Conservation (phyloP, 2,113 vertebrate species). For the Laticauda colubrina region DNA sequence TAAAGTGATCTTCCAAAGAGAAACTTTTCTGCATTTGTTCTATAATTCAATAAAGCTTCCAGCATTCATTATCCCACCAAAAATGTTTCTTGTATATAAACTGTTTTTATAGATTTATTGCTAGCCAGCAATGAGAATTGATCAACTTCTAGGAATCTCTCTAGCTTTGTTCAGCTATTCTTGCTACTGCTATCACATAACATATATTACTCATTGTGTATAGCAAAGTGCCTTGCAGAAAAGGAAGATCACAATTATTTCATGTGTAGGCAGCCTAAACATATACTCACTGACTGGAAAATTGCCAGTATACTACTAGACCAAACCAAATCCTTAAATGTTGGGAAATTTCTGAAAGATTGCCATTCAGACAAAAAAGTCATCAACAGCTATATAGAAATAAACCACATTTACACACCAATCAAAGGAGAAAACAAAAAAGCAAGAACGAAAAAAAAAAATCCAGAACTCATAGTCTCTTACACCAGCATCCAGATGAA, state of each 20-base stretch:
- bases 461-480: background rate
- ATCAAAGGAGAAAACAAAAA: background rate
- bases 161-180: conserved; percentile 35
- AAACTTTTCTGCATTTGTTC: conserved; percentile 3
- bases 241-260: background rate
- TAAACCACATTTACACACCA: background rate
- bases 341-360: background rate
- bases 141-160: conserved; percentile 37
- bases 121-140: conserved; percentile 22
- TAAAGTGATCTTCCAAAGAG: background rate
- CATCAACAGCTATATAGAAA: background rate
- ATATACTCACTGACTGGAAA: background rate
- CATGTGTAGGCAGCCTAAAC: conserved; percentile 2
- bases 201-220: conserved; percentile 3
- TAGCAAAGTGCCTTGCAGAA: background rate
- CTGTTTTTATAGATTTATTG: conserved; percentile 29
- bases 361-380: background rate
- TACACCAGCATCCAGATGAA: background rate
- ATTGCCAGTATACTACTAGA: background rate
- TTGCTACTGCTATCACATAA: background rate
- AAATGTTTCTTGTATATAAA: background rate
- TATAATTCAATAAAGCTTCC: background rate
- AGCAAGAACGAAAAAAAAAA: background rate
- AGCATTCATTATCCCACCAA: background rate
- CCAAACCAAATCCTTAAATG: background rate